Base-by-base conservation (phyloP, 1,140 invertebrate species). In the Melipona quadrifasciata region DNA sequence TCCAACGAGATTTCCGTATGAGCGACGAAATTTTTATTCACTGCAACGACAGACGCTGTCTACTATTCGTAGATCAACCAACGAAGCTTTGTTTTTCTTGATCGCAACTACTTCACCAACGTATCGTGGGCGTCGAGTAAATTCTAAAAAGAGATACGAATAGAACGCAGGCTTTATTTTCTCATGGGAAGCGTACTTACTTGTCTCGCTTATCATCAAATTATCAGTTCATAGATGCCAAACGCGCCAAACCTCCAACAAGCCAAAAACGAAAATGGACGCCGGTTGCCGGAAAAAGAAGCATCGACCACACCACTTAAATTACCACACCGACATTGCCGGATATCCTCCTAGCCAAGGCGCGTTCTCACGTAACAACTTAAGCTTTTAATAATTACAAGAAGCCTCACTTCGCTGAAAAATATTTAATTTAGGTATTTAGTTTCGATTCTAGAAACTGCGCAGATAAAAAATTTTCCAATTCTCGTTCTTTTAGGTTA, bases 211-310 rank as follows among this genome's bases (percentile, higher is more conserved):
- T 31, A n/a, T 71, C 47, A n/a, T 51, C 71, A 83, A 67, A 82
- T 24, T 80, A 70, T 67, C 39, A n/a, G 55, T 75, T 74, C 82
- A 82, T 83, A 77, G 80, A 88, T 58, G n/a, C 55, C 61, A 75
- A 85, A 86, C 86, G 84, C 80, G 81, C 84, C 70, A 85, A 31
- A 84, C 19, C 81, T 81, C 74, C 72, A 80, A 76, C 87, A 86
- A 85, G 77, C 81, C 77, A 82, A 88, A 80, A 83, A 82, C 53
- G 86, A 94, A 93, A 93, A 94, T 94, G 93, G 93, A 94, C 90
- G 93, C 91, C 91, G 92, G 90, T 76, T 87, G 86, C 91, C 91
- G 93, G 92, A 94, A 93, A 91, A 90, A 91, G 91, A 87, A 92
- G 73, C 80, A 89, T 89, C 87, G 88, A 89, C 84, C 82, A 73